Evolutionary conservation across 35 echinoderm and acorn worm genomes (phyloP).

Genomic region (Diadema setosum): DNA sequence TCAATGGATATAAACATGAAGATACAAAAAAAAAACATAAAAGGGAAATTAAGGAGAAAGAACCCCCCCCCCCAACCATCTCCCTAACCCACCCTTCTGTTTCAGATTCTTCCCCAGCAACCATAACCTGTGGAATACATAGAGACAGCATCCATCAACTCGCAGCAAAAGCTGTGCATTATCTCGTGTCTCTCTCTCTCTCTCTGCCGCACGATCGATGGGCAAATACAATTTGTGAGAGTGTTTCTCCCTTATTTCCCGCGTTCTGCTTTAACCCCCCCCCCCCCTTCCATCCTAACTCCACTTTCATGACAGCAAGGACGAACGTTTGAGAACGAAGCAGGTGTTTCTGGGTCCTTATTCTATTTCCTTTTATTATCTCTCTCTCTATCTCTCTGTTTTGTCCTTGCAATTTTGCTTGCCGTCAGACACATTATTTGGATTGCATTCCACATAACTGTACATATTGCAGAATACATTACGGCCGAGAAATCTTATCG

Average conservation of each 20-base stretch:
- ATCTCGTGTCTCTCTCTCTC: not conserved
- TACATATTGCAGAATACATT: too few species aligned
- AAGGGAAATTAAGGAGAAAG: too few species aligned
- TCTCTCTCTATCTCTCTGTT: not conserved
- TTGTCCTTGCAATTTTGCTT: too few species aligned
- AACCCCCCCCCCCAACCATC: not conserved
- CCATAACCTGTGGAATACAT: conserved; percentile 3
- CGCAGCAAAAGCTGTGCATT: not conserved
- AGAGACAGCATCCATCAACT: not conserved
- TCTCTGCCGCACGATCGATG: not conserved
- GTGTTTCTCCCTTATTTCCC: conserved; percentile 17
- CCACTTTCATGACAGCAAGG: not conserved
- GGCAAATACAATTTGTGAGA: conserved; percentile 22
- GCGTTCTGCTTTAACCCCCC: too few species aligned
- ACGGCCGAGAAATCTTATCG: too few species aligned
- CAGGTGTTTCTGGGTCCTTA: conserved; percentile 2
- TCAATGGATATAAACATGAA: too few species aligned
- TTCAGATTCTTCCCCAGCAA: not conserved
- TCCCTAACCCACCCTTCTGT: not conserved
- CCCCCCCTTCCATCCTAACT: not conserved
- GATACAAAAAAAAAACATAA: too few species aligned
- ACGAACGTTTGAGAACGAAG: not conserved
- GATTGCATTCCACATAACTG: too few species aligned
- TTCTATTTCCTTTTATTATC: not conserved
- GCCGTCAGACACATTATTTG: too few species aligned